Evolutionary conservation across 2,113 vertebrate species (phyloP).

Genomic region (Mesocricetus auratus): DNA sequence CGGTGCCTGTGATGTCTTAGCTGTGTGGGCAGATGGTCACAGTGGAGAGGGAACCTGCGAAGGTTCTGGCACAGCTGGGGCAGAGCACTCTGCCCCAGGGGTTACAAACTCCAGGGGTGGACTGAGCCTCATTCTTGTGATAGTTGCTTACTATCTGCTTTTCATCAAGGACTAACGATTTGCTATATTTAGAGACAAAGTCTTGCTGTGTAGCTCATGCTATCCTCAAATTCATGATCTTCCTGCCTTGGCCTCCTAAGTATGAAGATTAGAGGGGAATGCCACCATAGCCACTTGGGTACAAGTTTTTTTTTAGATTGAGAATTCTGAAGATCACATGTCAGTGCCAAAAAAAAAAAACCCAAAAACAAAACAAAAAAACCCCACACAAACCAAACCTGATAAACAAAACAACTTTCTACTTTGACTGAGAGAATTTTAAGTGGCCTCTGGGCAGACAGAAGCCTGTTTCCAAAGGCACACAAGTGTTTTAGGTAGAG

Average conservation of each 20-base stretch:
- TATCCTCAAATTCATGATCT: neutral
- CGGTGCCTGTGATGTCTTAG: neutral
- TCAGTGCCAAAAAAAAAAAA: neutral
- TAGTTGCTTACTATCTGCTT: neutral
- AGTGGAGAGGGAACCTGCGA: neutral
- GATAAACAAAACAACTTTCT: neutral
- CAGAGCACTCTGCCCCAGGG: neutral
- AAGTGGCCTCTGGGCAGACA: neutral
- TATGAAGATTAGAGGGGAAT: neutral
- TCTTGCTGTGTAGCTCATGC: neutral
- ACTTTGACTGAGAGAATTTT: neutral
- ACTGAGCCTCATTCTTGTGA: neutral
- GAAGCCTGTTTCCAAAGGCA: neutral
- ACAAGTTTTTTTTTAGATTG: neutral
- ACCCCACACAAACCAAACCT: too few species aligned
- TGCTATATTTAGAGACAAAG: neutral
- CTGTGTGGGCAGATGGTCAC: neutral
- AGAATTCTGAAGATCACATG: neutral
- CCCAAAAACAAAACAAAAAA: too few species aligned
- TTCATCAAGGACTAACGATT: neutral
- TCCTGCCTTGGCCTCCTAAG: neutral
- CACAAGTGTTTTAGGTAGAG: neutral
- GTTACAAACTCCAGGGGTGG: neutral
- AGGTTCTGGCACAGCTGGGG: neutral
- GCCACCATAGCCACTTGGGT: neutral